Percentiles rank a stretch among this genome's conserved stretches.
Conservation (phyloP, 2,113 vertebrate genomes). For the Dipodomys merriami region DNA sequence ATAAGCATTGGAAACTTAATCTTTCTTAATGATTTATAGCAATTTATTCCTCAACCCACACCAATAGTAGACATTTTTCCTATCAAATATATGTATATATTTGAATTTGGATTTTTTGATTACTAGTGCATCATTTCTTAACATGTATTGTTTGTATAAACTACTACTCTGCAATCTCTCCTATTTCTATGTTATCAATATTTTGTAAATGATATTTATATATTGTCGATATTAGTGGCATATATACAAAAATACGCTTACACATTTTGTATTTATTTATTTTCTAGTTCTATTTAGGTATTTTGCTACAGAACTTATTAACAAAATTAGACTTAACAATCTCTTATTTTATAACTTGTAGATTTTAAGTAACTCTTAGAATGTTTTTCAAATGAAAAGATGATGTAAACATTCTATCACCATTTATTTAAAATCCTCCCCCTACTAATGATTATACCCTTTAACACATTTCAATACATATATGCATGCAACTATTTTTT, state of each 20-base stretch:
- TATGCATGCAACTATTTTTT: background rate
- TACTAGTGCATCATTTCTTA: background rate
- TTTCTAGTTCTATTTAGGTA: constrained; percentile 17
- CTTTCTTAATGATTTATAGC: background rate
- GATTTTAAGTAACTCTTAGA: constrained; percentile 36
- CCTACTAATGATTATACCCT: background rate
- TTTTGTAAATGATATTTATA: constrained; percentile 11
- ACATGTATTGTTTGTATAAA: background rate
- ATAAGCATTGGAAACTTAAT: background rate
- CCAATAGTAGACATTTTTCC: background rate
- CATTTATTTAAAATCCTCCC: background rate
- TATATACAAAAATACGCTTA: background rate
- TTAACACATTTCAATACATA: background rate
- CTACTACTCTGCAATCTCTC: constrained; percentile 2
- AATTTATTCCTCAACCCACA: background rate
- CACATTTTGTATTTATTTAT: background rate
- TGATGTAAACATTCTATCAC: background rate
- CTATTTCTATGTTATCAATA: constrained; percentile 1
- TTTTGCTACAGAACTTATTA: constrained; percentile 6
- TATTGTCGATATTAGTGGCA: background rate
- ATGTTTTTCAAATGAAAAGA: constrained; percentile 24
- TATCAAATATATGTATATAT: background rate
- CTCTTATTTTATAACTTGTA: constrained; percentile 42
- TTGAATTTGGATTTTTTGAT: constrained; percentile 39
- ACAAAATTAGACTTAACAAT: background rate